Percentiles rank a stretch among this genome's conserved stretches.
These are phyloP conservation scores for Periophthalmodon schlosseri DNA, from an alignment of 2,113 vertebrate species.

Conservation along the genomic window DNA sequence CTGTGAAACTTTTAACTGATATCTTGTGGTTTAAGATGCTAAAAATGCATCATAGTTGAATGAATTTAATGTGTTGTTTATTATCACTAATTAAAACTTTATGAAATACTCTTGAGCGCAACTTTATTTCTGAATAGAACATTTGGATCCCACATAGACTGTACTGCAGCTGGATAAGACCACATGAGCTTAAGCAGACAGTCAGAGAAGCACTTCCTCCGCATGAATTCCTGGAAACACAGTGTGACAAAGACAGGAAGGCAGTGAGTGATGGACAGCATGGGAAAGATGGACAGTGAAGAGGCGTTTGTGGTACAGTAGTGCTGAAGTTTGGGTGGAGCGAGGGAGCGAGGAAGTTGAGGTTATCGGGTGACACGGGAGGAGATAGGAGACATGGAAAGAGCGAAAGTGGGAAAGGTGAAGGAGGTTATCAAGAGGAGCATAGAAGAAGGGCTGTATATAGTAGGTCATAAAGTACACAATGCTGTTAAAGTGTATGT, in stretches of 20 bases:
- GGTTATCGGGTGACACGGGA: slow-evolving; percentile 2
- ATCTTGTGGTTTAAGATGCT: too few relatives aligned
- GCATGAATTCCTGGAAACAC: slow-evolving; percentile 80
- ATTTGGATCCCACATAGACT: background rate
- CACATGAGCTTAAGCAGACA: slow-evolving; percentile 55
- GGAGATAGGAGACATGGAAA: slow-evolving; percentile 3
- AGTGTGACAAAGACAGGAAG: slow-evolving; percentile 78
- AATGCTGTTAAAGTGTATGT: background rate
- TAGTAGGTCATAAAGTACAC: slow-evolving; percentile 7
- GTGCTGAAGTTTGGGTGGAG: slow-evolving; percentile 11
- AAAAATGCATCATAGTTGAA: too few relatives aligned
- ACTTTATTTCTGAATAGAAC: background rate
- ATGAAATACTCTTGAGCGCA: too few relatives aligned
- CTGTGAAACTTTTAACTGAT: too few relatives aligned
- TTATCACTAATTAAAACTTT: too few relatives aligned
- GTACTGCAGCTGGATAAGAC: slow-evolving; percentile 3
- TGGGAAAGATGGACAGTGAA: slow-evolving; percentile 18
- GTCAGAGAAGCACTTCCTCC: slow-evolving; percentile 65
- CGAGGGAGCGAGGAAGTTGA: background rate
- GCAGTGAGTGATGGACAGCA: slow-evolving; percentile 35
- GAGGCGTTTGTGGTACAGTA: background rate
- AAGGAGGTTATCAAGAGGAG: slow-evolving; percentile 1
- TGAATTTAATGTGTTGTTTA: too few relatives aligned
- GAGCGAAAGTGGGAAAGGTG: slow-evolving; percentile 10
- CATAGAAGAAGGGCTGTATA: background rate